Evolutionary conservation across 2,113 vertebrate species (phyloP), one percentile per base, ranked within the genome.

Genomic region (Tringa solitaria): DNA sequence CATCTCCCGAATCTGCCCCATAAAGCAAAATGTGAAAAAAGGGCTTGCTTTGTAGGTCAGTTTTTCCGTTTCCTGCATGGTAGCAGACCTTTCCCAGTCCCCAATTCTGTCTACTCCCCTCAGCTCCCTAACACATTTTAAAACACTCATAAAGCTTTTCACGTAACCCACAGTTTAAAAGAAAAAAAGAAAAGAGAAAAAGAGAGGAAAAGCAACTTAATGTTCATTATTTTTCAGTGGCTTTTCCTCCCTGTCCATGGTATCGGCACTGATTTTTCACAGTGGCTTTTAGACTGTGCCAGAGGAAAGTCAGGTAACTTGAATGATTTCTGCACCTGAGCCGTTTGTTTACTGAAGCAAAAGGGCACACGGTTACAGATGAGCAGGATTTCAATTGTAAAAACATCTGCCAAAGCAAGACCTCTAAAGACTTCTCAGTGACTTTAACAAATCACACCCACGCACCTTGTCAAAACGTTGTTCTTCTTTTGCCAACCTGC

Each of bases 321-420:
- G 65, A 92, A 50, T 53, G 57, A 61, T 67, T 86, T 54, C 59
- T 92, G 82, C 72, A 77, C 90, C 78, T 67, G 78, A 89, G 75
- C 82, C 50, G 13, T 75, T 84, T 90, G 72, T 85, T 90, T 74
- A 63, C 85, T 46, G 90, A 90, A 70, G 89, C 87, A 89, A 60
- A 95, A 89, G 77, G 43, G 43, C 65, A 54, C 79, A 35, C 21
- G 26, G 50, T 67, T 95, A 87, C 56, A 72, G 32, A 41, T 27
- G 68, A 92, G 65, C 43, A 59, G 87, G 30, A 78, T 70, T 89
- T 70, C 77, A 78, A 3, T 18, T 61, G 76, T 51, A 37, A 63
- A 80, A 74, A 75, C 64, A 78, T 81, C 76, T 84, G 91, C 56
- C 54, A 59, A 81, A 50, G 61, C n/a, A 54, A 70, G 73, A 26